Base-by-base conservation (phyloP, 2,113 vertebrate species). In the Nanger granti region DNA sequence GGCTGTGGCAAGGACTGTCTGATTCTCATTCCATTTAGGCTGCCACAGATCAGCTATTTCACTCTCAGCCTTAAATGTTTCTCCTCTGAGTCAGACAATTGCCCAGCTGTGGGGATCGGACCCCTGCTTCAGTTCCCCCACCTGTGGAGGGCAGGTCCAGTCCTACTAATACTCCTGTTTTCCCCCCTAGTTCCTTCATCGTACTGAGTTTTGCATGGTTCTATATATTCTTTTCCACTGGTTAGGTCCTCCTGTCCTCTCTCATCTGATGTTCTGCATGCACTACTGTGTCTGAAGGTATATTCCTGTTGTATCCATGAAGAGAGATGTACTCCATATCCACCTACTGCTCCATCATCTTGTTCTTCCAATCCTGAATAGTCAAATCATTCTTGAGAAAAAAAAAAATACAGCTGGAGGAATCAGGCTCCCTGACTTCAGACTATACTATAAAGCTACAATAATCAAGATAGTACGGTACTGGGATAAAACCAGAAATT, bases 31-130 rank as follows among this genome's bases (percentile, higher is more conserved):
- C 69, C n/a, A 24, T 41, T 24, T 73, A 73, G 69, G n/a, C n/a
- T 73, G n/a, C n/a, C 69, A 73, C 69, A 73, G 69, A 73, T 41
- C 3, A 73, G 69, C 20, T 41, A 22, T 73, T 73, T 73, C 20
- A 24, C 20, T 73, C 69, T 41, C n/a, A 73, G 69, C 69, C n/a
- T 41, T 73, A 12, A 73, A 41, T 73, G 9, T 24, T 73, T 24
- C n/a, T 73, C n/a, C 10, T 73, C 10, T 73, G n/a, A 73, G 20
- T 73, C 69, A 73, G n/a, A 41, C 10, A 73, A 73, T 73, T 24
- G n/a, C n/a, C 69, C n/a, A 41, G 10, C n/a, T 41, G 9, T 24
- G 69, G 69, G n/a, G n/a, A 73, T 12, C 0, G 0, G 69, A 41
- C 69, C n/a, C n/a, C n/a, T 73, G 69, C 69, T 24, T 73, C n/a